These are phyloP conservation scores for Eilema depressum DNA, from an alignment of 2,888 invertebrate species.

Conservation along the genomic window DNA sequence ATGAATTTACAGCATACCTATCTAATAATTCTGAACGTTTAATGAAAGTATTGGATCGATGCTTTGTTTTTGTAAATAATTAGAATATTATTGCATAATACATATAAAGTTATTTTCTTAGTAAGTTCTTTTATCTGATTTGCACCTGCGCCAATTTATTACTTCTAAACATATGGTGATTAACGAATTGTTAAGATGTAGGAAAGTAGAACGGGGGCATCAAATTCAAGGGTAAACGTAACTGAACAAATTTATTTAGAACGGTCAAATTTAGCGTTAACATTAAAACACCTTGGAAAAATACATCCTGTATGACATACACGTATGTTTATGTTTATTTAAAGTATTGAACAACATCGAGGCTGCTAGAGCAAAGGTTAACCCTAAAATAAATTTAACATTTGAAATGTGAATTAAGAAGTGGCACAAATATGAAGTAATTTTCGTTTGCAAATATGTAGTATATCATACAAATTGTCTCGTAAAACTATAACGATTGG, in stretches of 20 bases:
- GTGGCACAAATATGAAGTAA: not conserved
- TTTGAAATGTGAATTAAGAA: not conserved
- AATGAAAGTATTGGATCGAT: not conserved
- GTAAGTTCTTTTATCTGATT: conserved; percentile 37
- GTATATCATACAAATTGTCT: not conserved
- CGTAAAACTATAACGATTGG: not conserved
- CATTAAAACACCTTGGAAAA: conserved; percentile 64
- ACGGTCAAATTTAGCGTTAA: conserved; percentile 66
- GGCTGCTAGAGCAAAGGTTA: conserved; percentile 32
- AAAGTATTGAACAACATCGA: conserved; percentile 32
- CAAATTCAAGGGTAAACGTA: conserved; percentile 78
- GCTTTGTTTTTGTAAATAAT: not conserved
- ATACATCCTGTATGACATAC: conserved; percentile 57
- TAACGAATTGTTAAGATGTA: conserved; percentile 81
- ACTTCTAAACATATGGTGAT: conserved; percentile 70
- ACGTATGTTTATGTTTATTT: conserved; percentile 31
- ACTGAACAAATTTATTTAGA: conserved; percentile 76
- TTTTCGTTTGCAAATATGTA: not conserved
- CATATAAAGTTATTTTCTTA: not conserved
- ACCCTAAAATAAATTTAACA: conserved; percentile 13
- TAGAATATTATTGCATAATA: conserved; percentile 4
- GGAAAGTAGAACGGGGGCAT: conserved; percentile 83
- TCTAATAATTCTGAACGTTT: not conserved
- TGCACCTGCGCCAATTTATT: conserved; percentile 50
- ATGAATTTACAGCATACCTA: conserved; percentile 13